Conservation (phyloP, 1,140 invertebrate genomes). For the Melitaea cinxia region DNA sequence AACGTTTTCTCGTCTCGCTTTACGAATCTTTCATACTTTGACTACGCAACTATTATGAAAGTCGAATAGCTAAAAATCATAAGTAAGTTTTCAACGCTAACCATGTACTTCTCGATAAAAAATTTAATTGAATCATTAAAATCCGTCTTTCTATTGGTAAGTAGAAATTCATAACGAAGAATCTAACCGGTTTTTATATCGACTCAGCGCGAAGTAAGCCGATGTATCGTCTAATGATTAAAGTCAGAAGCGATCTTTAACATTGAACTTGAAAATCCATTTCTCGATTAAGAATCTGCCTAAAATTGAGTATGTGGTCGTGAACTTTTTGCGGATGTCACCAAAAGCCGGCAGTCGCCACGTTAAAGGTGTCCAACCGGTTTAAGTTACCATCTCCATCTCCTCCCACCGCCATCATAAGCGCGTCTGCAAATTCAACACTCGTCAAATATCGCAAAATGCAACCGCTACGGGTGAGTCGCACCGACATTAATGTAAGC, state of each 20-base stretch:
- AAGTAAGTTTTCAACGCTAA: neutral
- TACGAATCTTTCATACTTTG: constrained; percentile 38
- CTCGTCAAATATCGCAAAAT: constrained; percentile 72
- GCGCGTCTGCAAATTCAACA: constrained; percentile 76
- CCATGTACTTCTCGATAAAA: constrained; percentile 14
- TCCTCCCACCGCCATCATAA: constrained; percentile 62
- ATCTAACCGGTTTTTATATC: constrained; percentile 61
- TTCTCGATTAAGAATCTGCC: constrained; percentile 60
- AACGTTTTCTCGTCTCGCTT: constrained; percentile 47
- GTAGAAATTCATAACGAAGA: constrained; percentile 54
- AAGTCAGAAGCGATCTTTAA: constrained; percentile 50
- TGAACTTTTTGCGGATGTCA: constrained; percentile 76
- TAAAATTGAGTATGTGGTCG: constrained; percentile 59
- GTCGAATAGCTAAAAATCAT: constrained; percentile 9
- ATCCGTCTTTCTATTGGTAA: constrained; percentile 41
- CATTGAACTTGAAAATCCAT: constrained; percentile 51
- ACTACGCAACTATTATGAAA: neutral
- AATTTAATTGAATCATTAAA: constrained; percentile 47
- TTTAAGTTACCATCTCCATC: constrained; percentile 70
- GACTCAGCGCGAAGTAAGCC: constrained; percentile 50
- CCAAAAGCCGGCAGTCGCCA: constrained; percentile 68
- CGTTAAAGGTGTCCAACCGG: constrained; percentile 76
- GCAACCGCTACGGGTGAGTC: constrained; percentile 43
- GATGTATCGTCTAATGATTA: constrained; percentile 55
- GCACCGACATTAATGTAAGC: constrained; percentile 34